A percentile compares a stretch with the other conserved stretches of the same genome.
Evolutionary conservation across 1,140 invertebrate genomes (phyloP).

Genomic region (Dendrolimus punctatus): DNA sequence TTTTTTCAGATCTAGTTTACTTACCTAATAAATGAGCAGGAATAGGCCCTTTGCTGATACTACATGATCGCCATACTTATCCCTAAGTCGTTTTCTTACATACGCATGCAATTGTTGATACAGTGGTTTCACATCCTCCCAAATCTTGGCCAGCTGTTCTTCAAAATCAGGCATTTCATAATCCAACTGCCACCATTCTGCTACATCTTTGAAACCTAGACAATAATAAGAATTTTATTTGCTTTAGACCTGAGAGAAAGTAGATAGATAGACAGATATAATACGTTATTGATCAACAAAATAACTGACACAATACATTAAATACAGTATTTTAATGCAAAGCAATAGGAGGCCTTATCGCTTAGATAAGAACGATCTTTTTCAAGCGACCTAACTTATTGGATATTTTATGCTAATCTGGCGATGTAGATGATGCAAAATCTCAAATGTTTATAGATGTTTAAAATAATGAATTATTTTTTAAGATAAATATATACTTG

Average conservation of each 20-base stretch:
- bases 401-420: no score
- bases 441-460: no score
- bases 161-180: conserved; percentile 72
- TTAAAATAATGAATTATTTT: no score
- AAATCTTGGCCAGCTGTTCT: conserved; percentile 68
- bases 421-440: no score
- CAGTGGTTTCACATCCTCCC: conserved; percentile 82
- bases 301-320: no score
- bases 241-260: background rate
- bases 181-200: conserved; percentile 68
- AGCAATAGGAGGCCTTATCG: no score
- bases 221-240: background rate
- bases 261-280: no score
- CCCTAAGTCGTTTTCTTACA: conserved; percentile 81
- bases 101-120: conserved; percentile 92
- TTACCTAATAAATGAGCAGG: conserved; percentile 92
- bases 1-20: background rate
- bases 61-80: conserved; percentile 81
- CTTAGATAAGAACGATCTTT: no score
- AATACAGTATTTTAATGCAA: no score
- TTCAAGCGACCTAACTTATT: no score
- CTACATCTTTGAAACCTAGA: conserved; percentile 61
- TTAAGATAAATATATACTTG: no score
- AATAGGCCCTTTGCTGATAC: conserved; percentile 84
- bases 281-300: no score